Evolutionary conservation across 2,797 vertebrate genomes (phyloP).

Genomic region (Peromyscus melanophrys): DNA sequence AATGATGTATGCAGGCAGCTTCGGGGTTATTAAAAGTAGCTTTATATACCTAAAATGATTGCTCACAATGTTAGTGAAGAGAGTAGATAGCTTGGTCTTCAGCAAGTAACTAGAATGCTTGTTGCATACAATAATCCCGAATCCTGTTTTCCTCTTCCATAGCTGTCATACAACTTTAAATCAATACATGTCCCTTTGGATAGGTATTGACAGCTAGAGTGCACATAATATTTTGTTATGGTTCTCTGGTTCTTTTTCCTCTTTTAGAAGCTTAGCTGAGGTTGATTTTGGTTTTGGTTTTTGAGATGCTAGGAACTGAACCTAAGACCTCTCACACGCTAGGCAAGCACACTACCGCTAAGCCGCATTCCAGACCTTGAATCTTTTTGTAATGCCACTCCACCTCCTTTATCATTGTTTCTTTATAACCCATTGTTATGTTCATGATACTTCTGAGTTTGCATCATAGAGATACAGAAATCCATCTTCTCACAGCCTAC

Average conservation of each 20-base stretch:
- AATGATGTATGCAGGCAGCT: constrained; percentile 65
- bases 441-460: background rate
- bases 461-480: too few species aligned
- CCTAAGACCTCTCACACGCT: too few species aligned
- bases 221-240: background rate
- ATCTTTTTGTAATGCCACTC: background rate
- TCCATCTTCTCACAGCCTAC: background rate
- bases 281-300: background rate
- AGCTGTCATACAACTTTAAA: background rate
- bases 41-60: constrained; percentile 51
- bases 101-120: constrained; percentile 69
- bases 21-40: constrained; percentile 65
- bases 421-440: background rate
- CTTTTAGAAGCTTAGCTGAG: background rate
- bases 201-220: background rate
- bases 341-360: background rate
- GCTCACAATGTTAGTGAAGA: constrained; percentile 58
- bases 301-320: background rate
- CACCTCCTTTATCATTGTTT: background rate
- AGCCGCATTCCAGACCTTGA: background rate
- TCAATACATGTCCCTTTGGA: too few species aligned
- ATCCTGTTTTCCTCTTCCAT: background rate
- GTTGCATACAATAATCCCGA: background rate
- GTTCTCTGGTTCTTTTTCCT: background rate
- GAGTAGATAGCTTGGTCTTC: constrained; percentile 65